Evolutionary conservation across 2,797 vertebrate species (phyloP), one percentile per base, ranked within the genome.

Genomic region (Gymnodraco acuticeps): DNA sequence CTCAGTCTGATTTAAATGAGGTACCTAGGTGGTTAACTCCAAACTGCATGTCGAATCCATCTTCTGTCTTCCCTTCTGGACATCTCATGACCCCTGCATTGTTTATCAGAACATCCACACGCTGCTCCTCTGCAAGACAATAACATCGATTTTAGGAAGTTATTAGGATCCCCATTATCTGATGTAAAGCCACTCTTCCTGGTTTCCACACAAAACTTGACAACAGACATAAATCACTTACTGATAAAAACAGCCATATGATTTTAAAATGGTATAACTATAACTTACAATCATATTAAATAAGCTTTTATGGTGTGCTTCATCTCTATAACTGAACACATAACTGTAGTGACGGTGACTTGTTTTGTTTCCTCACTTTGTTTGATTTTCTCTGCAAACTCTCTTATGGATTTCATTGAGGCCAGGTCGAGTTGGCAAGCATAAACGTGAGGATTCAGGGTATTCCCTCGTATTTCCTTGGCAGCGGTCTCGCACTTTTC

Each of bases 1-100:
- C 5, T 10, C 5, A 33, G 5, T 53, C 2, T 5, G 4, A 43
- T 3, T 45, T 54, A 16, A 54, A 56, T 38, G 14, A 38, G 13
- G 10, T 67, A 97, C 96, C 96, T 71, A 97, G 88, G 78, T 97
- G 88, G 81, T 97, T 97, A 2, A 97, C 96, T 3, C 96, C 96
- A 53, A 97, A 91, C 91, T 97, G 96, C 94, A 96, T 95, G 82
- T 97, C 96, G 9, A 97, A 97, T 71, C 96, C 95, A 0, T 97
- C 96, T 63, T 96, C 94, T 0, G 96, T 97, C 83, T 95, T 96
- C 94, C 95, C 93, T 2, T 93, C 87, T 0, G 96, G 96, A 86
- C 96, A 97, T 61, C 95, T 94, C 96, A 97, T 97, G 65, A 97
- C 93, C 0, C 95, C 96, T 0, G 96, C 96, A 0, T 97, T 97